Evolutionary conservation across 2,797 vertebrate genomes (phyloP).

Genomic region (Jordanella pulchra): DNA sequence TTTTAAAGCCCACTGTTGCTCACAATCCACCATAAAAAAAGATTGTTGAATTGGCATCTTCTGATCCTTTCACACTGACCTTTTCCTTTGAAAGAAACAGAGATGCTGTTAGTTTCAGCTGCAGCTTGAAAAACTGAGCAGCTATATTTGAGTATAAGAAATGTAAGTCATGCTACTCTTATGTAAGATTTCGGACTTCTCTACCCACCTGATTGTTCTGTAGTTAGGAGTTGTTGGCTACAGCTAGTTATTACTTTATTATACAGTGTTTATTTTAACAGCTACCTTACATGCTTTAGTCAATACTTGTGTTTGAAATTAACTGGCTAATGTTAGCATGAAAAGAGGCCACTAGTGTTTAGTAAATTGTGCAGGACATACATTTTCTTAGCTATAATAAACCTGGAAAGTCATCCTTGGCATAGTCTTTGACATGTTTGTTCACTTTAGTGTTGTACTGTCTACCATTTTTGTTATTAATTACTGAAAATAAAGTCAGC

Average conservation of each 20-base stretch:
- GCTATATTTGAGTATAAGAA: neutral
- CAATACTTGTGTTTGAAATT: neutral
- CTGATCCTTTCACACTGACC: neutral
- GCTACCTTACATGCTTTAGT: neutral
- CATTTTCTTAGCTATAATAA: neutral
- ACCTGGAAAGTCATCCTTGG: neutral
- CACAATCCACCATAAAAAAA: neutral
- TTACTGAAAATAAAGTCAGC: neutral
- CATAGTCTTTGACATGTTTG: neutral
- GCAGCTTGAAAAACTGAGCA: neutral
- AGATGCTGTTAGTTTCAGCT: neutral
- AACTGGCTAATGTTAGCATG: constrained; percentile 5
- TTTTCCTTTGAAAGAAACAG: neutral
- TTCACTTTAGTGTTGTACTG: neutral
- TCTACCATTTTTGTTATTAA: neutral
- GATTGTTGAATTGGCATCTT: neutral
- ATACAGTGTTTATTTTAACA: neutral
- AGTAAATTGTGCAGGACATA: neutral
- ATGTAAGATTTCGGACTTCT: no score
- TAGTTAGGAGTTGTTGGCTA: neutral
- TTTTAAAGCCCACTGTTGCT: neutral
- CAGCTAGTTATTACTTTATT: neutral
- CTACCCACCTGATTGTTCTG: neutral
- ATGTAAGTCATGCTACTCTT: no score
- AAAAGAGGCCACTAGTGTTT: neutral